Evolutionary conservation across 23 tunicate species (phyloP).

Genomic region (Trididemnum nubilum): DNA sequence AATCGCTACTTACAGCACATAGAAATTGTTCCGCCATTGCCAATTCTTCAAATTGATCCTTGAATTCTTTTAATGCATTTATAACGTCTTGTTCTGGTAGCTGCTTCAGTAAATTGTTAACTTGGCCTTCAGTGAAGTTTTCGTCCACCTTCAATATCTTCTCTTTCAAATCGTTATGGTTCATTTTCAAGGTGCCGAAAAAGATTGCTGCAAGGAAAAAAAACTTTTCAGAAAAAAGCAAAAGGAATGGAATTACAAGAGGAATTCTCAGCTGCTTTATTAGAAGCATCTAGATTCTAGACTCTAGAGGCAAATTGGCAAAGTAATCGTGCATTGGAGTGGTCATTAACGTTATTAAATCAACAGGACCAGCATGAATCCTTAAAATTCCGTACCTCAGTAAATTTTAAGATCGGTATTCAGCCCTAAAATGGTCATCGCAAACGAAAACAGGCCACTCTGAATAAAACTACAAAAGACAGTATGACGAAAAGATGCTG

Average conservation of each 20-base stretch:
- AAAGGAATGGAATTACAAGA: neutral
- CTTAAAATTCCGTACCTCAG: no score
- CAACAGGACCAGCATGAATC: no score
- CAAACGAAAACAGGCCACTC: no score
- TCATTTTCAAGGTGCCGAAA: constrained; percentile 83
- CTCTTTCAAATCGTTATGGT: constrained; percentile 38
- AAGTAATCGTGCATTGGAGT: no score
- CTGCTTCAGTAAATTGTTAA: constrained; percentile 85
- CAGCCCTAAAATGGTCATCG: no score
- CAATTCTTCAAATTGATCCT: constrained; percentile 79
- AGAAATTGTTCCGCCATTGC: constrained; percentile 92
- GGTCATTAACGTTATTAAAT: no score
- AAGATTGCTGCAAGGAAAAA: constrained; percentile 81
- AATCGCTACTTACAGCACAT: constrained; percentile 66
- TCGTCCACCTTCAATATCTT: constrained; percentile 72
- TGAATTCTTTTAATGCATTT: constrained; percentile 63
- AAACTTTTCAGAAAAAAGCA: neutral
- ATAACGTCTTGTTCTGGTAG: constrained; percentile 85
- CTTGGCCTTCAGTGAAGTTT: constrained; percentile 54
- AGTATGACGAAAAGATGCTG: no score
- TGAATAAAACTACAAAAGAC: no score
- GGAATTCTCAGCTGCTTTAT: neutral
- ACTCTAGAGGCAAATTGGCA: no score
- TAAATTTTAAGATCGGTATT: no score
- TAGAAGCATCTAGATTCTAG: no score